A percentile compares a stretch with the other conserved stretches of the same genome.
phyloP scores from a whole-genome alignment of 2,888 invertebrate genomes.

The Pachliopta kotzebuea region DNA sequence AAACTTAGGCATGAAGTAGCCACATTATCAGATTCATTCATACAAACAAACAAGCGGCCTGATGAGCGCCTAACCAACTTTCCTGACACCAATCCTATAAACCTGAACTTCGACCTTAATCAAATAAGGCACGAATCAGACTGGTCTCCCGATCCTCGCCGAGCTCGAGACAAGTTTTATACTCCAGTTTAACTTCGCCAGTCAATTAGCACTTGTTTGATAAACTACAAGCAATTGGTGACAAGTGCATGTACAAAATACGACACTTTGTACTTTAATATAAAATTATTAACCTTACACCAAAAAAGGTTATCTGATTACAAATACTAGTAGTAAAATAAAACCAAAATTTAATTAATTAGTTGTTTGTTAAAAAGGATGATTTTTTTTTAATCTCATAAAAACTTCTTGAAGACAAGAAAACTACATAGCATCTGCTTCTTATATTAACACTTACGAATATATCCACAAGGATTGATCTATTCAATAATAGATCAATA shows the following conservation, averaged over 20 bases:
- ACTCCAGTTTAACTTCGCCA: conserved; percentile 32
- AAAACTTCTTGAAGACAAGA: too few species aligned
- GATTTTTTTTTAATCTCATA: too few species aligned
- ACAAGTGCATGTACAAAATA: conserved; percentile 24
- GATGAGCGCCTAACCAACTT: conserved; percentile 17
- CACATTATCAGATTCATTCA: too few species aligned
- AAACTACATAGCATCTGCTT: too few species aligned
- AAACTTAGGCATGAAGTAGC: too few species aligned
- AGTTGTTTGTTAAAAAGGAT: too few species aligned
- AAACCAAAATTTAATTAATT: too few species aligned
- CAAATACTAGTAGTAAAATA: too few species aligned
- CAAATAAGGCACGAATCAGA: conserved; percentile 24
- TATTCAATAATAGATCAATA: too few species aligned
- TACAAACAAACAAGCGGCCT: conserved; percentile 19
- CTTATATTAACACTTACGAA: too few species aligned
- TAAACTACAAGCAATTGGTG: conserved; percentile 32
- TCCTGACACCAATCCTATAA: conserved; percentile 10
- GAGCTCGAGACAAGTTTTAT: conserved; percentile 30
- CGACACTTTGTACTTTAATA: neutral
- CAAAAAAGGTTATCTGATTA: too few species aligned
- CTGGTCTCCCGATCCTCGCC: conserved; percentile 19
- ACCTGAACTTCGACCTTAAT: conserved; percentile 22
- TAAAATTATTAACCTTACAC: neutral
- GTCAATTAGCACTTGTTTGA: conserved; percentile 38
- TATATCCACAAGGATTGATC: too few species aligned